phyloP scores from a whole-genome alignment of 2,113 vertebrate genomes.

The Ahaetulla prasina region DNA sequence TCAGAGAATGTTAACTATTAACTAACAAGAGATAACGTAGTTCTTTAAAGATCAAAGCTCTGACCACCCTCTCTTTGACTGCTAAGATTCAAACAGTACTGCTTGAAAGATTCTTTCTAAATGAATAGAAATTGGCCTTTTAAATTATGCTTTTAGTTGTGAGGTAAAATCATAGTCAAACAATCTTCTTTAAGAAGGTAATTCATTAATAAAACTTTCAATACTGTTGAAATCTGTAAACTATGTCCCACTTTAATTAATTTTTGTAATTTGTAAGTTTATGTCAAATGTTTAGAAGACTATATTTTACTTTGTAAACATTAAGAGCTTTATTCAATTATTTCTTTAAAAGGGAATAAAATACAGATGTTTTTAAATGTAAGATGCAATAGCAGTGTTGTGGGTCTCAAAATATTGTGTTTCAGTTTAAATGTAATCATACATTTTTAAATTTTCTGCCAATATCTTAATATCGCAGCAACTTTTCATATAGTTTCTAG shows the following conservation, averaged over 20 bases:
- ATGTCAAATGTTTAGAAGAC: slow-evolving; percentile 4
- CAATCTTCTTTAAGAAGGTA: neutral
- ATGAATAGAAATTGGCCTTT: neutral
- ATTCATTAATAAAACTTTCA: neutral
- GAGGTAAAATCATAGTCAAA: neutral
- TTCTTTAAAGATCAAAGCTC: neutral
- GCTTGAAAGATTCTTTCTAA: neutral
- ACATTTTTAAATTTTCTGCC: neutral
- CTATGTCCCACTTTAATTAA: neutral
- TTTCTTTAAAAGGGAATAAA: slow-evolving; percentile 24
- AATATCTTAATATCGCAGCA: slow-evolving; percentile 24
- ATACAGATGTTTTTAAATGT: slow-evolving; percentile 7
- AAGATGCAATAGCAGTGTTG: neutral
- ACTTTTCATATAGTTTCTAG: slow-evolving; percentile 13
- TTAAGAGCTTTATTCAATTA: slow-evolving; percentile 26
- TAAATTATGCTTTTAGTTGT: neutral
- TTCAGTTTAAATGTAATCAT: neutral
- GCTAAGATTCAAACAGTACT: neutral
- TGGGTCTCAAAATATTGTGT: neutral
- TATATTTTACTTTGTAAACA: slow-evolving; percentile 33
- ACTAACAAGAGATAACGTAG: neutral
- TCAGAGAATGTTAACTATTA: neutral
- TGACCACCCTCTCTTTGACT: neutral
- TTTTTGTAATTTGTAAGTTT: slow-evolving; percentile 15
- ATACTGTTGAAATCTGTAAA: neutral